Conservation (phyloP, 2,888 invertebrate genomes). For the Nomada flava region DNA sequence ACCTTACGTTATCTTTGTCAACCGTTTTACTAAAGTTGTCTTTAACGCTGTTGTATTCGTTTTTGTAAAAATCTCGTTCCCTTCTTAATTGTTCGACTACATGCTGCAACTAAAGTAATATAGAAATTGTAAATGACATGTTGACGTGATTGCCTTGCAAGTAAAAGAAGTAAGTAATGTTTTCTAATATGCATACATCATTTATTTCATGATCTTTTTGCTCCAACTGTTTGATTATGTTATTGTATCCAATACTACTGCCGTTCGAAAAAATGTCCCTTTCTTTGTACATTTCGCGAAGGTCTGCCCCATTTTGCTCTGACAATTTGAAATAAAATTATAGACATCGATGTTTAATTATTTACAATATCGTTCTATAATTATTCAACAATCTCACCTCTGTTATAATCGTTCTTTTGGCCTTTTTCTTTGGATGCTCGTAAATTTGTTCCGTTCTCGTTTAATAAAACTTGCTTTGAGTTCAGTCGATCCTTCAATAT, state of each 20-base stretch:
- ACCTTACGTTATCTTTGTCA: constrained; percentile 79
- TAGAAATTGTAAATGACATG: constrained; percentile 20
- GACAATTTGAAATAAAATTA: not conserved
- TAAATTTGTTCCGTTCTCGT: constrained; percentile 53
- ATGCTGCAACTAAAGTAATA: constrained; percentile 71
- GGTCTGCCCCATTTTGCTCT: constrained; percentile 32
- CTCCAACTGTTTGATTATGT: constrained; percentile 47
- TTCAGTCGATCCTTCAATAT: constrained; percentile 68
- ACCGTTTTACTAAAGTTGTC: constrained; percentile 81
- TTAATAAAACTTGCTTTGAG: constrained; percentile 42
- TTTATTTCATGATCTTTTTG: constrained; percentile 70
- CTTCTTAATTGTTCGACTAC: constrained; percentile 81
- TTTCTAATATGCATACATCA: constrained; percentile 64
- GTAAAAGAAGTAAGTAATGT: not conserved
- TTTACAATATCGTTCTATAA: not conserved
- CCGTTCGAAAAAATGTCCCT: constrained; percentile 19
- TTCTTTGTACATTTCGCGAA: constrained; percentile 23
- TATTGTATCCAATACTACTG: constrained; percentile 24
- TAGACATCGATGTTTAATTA: not conserved
- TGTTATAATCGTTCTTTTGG: constrained; percentile 72
- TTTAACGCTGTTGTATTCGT: constrained; percentile 84
- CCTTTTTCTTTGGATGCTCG: constrained; percentile 64
- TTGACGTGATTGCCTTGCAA: not conserved
- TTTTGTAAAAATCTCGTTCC: constrained; percentile 85
- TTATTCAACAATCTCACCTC: constrained; percentile 53